phyloP scores from a whole-genome alignment of 2,888 invertebrate genomes.

The Amphipoea oculea region DNA sequence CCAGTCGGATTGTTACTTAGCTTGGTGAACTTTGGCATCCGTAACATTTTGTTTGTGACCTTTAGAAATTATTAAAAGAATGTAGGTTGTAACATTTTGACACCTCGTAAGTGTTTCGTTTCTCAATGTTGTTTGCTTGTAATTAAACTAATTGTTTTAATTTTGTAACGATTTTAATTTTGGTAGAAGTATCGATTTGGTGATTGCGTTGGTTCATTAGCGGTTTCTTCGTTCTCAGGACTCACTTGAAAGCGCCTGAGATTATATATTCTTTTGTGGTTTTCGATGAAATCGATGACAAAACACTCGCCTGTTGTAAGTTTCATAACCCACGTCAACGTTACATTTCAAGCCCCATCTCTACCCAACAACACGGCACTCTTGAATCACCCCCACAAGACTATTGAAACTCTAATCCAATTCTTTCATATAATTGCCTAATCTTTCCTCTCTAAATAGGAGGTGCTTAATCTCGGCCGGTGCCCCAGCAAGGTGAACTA shows the following conservation, averaged over 20 bases:
- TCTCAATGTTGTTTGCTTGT: constrained; percentile 63
- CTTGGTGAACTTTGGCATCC: constrained; percentile 65
- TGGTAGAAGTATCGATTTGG: constrained; percentile 54
- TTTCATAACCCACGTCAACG: not conserved
- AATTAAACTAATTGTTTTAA: constrained; percentile 66
- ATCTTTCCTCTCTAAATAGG: constrained; percentile 83
- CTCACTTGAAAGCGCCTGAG: not conserved
- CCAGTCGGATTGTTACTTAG: constrained; percentile 56
- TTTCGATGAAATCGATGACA: not conserved
- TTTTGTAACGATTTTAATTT: constrained; percentile 57
- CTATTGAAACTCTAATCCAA: constrained; percentile 75
- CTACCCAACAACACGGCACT: constrained; percentile 47
- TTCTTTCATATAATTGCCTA: constrained; percentile 85
- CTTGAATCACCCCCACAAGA: constrained; percentile 62
- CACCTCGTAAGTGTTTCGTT: constrained; percentile 62
- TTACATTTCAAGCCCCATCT: constrained; percentile 17
- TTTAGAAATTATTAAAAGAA: constrained; percentile 55
- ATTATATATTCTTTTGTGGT: not conserved
- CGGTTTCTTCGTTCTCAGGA: constrained; percentile 10
- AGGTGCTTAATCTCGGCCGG: constrained; percentile 75
- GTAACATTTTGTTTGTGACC: constrained; percentile 66
- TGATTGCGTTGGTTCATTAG: constrained; percentile 60
- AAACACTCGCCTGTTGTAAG: not conserved
- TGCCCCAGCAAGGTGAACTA: constrained; percentile 79
- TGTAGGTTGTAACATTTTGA: constrained; percentile 65